Conservation (phyloP, 2,797 vertebrate species). For the Momotus momota region DNA sequence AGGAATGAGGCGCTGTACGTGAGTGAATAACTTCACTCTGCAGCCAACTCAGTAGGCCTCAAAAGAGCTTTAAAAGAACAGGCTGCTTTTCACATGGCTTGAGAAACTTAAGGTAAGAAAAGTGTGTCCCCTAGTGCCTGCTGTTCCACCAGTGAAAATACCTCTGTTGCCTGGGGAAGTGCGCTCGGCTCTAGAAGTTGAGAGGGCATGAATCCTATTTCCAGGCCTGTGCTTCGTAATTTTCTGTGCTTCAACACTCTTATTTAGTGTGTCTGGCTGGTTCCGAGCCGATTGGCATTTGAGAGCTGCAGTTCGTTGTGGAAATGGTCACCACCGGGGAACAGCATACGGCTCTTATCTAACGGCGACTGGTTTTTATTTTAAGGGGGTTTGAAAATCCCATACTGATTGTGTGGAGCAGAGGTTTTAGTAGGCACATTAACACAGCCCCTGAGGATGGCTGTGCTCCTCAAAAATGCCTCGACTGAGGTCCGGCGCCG, state of each 20-base stretch:
- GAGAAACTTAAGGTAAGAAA: background rate
- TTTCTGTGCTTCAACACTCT: slow-evolving; percentile 6
- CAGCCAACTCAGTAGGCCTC: slow-evolving; percentile 2
- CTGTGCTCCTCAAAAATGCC: background rate
- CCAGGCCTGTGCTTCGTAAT: slow-evolving; percentile 2
- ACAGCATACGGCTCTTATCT: background rate
- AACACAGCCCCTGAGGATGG: background rate
- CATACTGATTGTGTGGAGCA: background rate
- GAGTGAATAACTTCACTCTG: slow-evolving; percentile 37
- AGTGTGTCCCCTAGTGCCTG: background rate
- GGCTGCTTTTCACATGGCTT: background rate
- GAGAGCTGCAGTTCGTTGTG: background rate
- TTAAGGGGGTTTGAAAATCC: slow-evolving; percentile 18
- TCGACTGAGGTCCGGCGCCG: background rate
- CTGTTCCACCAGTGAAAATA: background rate
- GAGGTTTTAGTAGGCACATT: background rate
- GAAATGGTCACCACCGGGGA: background rate
- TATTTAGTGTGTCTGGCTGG: background rate
- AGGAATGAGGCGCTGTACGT: background rate
- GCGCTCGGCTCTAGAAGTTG: background rate
- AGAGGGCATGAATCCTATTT: slow-evolving; percentile 25
- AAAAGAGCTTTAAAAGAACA: slow-evolving; percentile 35
- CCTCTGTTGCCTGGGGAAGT: background rate
- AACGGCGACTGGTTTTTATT: background rate
- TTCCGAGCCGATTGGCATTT: background rate